phyloP scores from a whole-genome alignment of 2,888 invertebrate species.

The Lasioglossum lativentre region DNA sequence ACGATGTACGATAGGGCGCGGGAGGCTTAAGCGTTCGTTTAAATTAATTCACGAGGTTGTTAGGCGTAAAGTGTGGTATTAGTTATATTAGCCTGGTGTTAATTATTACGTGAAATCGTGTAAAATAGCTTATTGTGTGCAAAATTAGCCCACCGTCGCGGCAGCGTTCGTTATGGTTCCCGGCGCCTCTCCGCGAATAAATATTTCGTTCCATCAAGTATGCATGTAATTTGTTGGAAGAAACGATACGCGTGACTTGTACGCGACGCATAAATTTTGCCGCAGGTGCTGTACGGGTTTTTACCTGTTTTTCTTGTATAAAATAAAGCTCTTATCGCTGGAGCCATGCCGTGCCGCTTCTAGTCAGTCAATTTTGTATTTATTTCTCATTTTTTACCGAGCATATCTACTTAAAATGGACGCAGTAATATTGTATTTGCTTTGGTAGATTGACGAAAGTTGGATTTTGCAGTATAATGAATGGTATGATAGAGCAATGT shows the following conservation, averaged over 20 bases:
- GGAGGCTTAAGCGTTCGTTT: constrained; percentile 47
- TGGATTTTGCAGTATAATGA: background rate
- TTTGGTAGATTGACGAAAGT: background rate
- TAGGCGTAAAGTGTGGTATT: constrained; percentile 36
- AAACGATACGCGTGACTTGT: constrained; percentile 50
- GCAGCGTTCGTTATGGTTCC: constrained; percentile 43
- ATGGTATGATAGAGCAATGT: background rate
- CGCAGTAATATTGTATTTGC: background rate
- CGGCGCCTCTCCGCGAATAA: constrained; percentile 38
- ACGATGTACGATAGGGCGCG: constrained; percentile 42
- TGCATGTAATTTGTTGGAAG: constrained; percentile 49
- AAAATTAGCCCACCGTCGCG: constrained; percentile 33
- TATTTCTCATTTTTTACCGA: background rate
- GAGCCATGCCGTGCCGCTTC: background rate
- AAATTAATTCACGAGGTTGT: constrained; percentile 56
- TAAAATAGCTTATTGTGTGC: constrained; percentile 48
- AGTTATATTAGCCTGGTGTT: constrained; percentile 49
- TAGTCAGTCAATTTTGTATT: background rate
- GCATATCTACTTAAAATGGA: background rate
- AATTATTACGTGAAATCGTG: constrained; percentile 54
- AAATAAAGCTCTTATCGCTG: background rate
- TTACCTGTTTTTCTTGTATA: too few species aligned
- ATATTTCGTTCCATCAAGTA: constrained; percentile 51
- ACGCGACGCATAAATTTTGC: constrained; percentile 52
- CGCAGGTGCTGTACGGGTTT: constrained; percentile 26